Evolutionary conservation across 2,113 vertebrate species (phyloP).

Genomic region (Arenaria interpres): DNA sequence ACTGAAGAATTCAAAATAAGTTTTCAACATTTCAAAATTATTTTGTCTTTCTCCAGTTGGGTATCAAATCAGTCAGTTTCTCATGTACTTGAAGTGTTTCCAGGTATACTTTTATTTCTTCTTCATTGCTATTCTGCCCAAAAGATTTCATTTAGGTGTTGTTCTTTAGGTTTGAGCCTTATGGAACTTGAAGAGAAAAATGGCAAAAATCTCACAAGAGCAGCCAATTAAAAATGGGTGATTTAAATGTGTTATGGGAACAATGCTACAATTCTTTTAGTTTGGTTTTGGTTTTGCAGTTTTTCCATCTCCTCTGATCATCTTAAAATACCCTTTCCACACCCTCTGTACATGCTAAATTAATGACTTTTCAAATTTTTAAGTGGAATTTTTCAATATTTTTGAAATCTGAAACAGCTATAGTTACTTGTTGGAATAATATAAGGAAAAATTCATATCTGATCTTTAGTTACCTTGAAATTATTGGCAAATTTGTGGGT

Average conservation of each 20-base stretch:
- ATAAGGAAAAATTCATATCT: background rate
- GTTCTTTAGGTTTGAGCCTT: background rate
- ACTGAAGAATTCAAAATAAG: background rate
- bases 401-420: background rate
- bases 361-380: background rate
- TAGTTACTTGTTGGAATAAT: background rate
- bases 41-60: background rate
- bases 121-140: background rate
- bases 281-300: background rate
- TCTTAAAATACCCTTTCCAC: background rate
- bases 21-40: background rate
- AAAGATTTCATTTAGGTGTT: background rate
- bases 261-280: too few species aligned
- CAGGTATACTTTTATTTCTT: background rate
- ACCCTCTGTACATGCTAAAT: background rate
- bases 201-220: background rate
- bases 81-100: background rate
- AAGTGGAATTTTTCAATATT: background rate
- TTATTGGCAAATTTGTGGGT: background rate
- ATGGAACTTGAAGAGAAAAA: background rate
- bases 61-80: background rate
- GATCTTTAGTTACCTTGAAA: background rate
- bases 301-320: background rate
- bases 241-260: background rate
- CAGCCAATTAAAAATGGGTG: background rate